phyloP scores from a whole-genome alignment of 2,113 vertebrate species.

The Clarias magur region DNA sequence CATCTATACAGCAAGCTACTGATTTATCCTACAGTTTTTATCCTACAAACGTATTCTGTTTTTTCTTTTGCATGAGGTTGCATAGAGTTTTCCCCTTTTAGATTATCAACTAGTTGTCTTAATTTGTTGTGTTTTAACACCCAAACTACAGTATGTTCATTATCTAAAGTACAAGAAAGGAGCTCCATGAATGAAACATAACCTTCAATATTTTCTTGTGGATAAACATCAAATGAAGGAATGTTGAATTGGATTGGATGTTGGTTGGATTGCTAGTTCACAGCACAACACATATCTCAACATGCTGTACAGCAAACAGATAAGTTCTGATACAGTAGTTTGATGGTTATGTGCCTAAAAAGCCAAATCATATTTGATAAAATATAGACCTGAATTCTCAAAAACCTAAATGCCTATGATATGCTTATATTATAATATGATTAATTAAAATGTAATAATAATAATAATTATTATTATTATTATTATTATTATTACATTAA shows the following conservation, averaged over 20 bases:
- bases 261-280: not conserved
- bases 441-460: not conserved
- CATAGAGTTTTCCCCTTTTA: not conserved
- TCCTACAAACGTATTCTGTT: not conserved
- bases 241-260: not conserved
- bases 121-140: too few relatives aligned
- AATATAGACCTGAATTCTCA: not conserved
- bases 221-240: not conserved
- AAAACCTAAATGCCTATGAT: not conserved
- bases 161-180: not conserved
- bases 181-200: not conserved
- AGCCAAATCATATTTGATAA: not conserved
- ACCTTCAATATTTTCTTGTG: not conserved
- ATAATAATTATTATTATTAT: not conserved
- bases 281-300: not conserved
- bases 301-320: not conserved
- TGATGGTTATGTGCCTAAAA: not conserved
- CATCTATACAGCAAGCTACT: not conserved
- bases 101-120: not conserved
- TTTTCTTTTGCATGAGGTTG: not conserved
- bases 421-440: not conserved
- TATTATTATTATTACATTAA: too few relatives aligned
- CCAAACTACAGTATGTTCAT: not conserved
- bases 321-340: not conserved
- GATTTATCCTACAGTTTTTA: not conserved